Evolutionary conservation across 2,888 invertebrate genomes (phyloP), one percentile per base, ranked within the genome.

Genomic region (Eupeodes latifasciatus): DNA sequence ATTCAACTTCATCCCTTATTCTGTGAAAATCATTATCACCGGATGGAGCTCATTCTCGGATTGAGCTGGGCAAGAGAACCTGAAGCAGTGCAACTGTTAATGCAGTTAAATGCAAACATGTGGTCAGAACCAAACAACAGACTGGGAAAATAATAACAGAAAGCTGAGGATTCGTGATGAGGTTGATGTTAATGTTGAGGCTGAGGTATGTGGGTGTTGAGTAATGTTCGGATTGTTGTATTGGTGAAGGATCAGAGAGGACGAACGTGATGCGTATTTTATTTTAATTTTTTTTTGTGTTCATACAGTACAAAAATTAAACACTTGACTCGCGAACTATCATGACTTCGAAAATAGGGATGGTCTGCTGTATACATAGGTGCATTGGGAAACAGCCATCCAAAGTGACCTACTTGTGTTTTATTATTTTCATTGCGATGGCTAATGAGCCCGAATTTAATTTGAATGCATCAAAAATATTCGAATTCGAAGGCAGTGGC

Each of bases 41-140:
- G 75, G 47, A 61, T 80, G 76, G 62, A 87, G 84, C 87, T 77
- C 84, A 84, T 80, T 83, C 79, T 62, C 83, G 66, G 71, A 76
- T 51, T 59, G 66, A 64, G 76, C 71, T 59, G 66, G 59, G 76
- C 71, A 61, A 64, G 72, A 59, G 34, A 10, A 49, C 53, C 64
- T 79, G 76, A 67, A 74, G 67, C 81, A 81, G 61, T 81, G 85
- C 84, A 78, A 88, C 85, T 88, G 85, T 88, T 88, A 88, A 88
- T 88, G 78, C 88, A 88, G 85, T 88, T 88, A 81, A 88, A 88
- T 88, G 81, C 85, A 88, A 85, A 85, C 85, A 85, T 85, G 85
- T 85, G 88, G 85, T 85, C 88, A 74, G 66, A 10, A 83, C 69
- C 72, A 77, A 62, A 83, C 87, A 87, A 87, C 80, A 87, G 84